A percentile compares a stretch with the other conserved stretches of the same genome.
These are phyloP conservation scores for Cyrtonyx montezumae DNA, from an alignment of 2,113 vertebrate species.

Conservation along the genomic window DNA sequence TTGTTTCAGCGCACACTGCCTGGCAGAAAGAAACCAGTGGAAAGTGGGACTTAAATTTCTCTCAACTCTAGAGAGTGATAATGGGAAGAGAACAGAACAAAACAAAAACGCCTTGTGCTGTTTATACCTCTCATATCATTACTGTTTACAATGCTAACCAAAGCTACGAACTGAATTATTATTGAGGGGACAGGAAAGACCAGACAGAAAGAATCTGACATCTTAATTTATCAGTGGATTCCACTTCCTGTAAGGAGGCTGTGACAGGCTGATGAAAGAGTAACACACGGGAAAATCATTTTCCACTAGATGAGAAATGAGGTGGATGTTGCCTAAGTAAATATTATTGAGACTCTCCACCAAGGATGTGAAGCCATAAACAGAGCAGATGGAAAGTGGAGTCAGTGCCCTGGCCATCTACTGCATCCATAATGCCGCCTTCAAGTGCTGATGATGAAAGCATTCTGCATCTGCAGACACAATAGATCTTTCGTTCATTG, in stretches of 20 bases:
- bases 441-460: not conserved
- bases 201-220: not conserved
- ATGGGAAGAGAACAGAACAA: not conserved
- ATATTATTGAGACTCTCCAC: not conserved
- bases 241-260: not conserved
- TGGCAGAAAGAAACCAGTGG: not conserved
- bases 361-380: not conserved
- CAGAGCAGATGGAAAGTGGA: not conserved
- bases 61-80: not conserved
- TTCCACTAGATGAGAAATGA: not conserved
- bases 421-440: not conserved
- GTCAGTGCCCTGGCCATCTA: not conserved
- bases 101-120: not conserved
- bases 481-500: not conserved
- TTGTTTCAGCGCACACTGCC: conserved; percentile 30
- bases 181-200: not conserved
- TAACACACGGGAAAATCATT: not conserved
- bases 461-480: not conserved
- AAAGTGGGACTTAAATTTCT: conserved; percentile 1
- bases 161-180: not conserved
- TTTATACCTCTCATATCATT: not conserved
- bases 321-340: not conserved
- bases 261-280: not conserved
- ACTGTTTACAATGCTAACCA: not conserved
- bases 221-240: not conserved